These are phyloP conservation scores for Danio albolineatus DNA, from an alignment of 2,797 vertebrate genomes.

Conservation along the genomic window DNA sequence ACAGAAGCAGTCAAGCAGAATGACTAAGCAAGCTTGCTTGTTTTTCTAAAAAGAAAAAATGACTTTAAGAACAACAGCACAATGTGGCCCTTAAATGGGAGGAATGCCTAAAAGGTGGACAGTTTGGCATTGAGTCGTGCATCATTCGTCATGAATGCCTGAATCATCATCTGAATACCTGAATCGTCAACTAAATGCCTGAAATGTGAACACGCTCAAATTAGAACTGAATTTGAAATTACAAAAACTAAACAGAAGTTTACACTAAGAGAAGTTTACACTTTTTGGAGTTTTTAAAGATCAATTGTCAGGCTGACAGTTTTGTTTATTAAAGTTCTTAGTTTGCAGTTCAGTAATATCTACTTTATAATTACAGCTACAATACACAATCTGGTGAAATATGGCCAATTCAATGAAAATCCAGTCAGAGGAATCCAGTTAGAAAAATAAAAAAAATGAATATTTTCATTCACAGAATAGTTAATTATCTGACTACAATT, in stretches of 20 bases:
- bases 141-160: neutral
- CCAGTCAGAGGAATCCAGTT: neutral
- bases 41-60: constrained; percentile 64
- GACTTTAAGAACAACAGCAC: constrained; percentile 61
- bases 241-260: no score
- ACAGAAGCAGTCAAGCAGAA: constrained; percentile 38
- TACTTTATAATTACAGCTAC: neutral
- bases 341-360: neutral
- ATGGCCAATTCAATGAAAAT: neutral
- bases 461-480: neutral
- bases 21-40: constrained; percentile 16
- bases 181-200: constrained; percentile 15
- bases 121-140: neutral
- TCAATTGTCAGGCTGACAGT: no score
- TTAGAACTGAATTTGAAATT: neutral
- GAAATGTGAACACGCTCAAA: no score
- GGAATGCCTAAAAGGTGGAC: constrained; percentile 3
- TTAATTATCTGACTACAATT: neutral
- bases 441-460: no score
- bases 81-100: constrained; percentile 55
- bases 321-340: neutral
- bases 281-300: no score
- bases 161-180: no score
- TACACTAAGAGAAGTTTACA: no score
- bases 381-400: neutral